phyloP scores from a whole-genome alignment of 1,140 invertebrate genomes.

The Pogonomyrmex barbatus region DNA sequence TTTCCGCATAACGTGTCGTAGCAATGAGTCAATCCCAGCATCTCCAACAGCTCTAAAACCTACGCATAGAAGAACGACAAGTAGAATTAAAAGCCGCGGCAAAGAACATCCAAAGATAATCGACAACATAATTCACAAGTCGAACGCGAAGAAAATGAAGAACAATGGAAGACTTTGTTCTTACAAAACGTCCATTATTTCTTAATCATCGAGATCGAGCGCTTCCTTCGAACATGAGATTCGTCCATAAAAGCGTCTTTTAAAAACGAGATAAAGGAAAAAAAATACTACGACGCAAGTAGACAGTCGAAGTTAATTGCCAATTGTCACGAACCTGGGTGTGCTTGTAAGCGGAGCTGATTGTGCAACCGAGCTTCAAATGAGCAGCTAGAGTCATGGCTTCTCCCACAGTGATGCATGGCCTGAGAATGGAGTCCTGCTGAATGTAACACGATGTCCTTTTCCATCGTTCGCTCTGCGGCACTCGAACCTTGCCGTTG shows the following conservation, averaged over 20 bases:
- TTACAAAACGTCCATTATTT: too few relatives aligned
- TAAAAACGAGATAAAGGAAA: not conserved
- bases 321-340: conserved; percentile 78
- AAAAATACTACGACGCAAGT: not conserved
- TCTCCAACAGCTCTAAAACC: conserved; percentile 88
- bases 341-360: conserved; percentile 84
- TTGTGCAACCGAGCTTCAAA: conserved; percentile 91
- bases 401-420: conserved; percentile 93
- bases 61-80: conserved; percentile 61
- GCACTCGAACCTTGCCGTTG: conserved; percentile 91
- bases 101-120: not conserved
- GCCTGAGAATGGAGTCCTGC: conserved; percentile 94
- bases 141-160: not conserved
- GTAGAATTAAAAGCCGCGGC: not conserved
- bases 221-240: not conserved
- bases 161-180: not conserved
- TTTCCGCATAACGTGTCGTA: conserved; percentile 88
- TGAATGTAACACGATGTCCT: conserved; percentile 96
- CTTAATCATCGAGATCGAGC: too few relatives aligned
- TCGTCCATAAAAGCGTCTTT: not conserved
- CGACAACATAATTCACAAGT: not conserved
- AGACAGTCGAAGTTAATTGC: not conserved
- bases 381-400: conserved; percentile 94
- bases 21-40: conserved; percentile 87
- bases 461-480: conserved; percentile 89